These are phyloP conservation scores for Nothura maculosa DNA, from an alignment of 2,797 vertebrate genomes.

Conservation along the genomic window DNA sequence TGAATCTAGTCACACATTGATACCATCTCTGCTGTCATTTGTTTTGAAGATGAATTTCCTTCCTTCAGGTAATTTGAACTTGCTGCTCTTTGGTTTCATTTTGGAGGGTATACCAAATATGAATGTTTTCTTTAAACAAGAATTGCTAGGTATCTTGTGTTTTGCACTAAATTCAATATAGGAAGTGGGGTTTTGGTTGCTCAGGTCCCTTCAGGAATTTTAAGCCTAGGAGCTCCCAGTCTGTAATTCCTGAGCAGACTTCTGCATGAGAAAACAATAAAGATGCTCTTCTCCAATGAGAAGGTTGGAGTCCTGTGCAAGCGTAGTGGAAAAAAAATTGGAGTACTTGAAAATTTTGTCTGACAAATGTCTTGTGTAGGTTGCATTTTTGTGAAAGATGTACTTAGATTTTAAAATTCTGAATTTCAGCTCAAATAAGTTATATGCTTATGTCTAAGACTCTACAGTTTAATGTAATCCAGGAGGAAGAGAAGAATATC, in stretches of 20 bases:
- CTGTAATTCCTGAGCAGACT: neutral
- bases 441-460: neutral
- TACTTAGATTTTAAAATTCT: neutral
- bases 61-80: neutral
- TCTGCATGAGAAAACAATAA: neutral
- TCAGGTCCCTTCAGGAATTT: neutral
- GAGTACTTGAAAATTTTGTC: neutral
- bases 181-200: neutral
- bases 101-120: neutral
- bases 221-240: neutral
- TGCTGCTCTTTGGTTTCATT: neutral
- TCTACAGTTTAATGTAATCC: neutral
- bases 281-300: neutral
- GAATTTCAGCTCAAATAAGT: neutral
- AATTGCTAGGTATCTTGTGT: neutral
- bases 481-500: neutral
- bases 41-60: neutral
- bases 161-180: neutral
- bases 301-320: neutral
- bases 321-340: neutral
- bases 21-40: neutral
- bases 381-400: neutral
- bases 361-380: neutral
- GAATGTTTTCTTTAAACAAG: neutral
- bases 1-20: neutral